These are phyloP conservation scores for Rotaria macrura DNA, from an alignment of 2,888 invertebrate genomes.

Conservation along the genomic window DNA sequence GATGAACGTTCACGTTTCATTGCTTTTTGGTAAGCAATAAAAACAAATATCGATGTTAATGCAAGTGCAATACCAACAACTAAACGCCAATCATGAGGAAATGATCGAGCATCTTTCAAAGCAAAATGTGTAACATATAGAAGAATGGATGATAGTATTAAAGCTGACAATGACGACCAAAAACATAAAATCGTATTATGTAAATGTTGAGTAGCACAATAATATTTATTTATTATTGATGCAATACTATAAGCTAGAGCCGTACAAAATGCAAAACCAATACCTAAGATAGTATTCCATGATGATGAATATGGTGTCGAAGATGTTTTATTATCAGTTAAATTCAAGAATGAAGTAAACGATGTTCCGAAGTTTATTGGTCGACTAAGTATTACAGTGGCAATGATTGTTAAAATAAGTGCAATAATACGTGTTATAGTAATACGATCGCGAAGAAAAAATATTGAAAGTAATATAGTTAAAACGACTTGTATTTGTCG, in stretches of 20 bases:
- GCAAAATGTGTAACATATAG: not conserved
- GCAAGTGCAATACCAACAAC: not conserved
- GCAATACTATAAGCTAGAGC: not conserved
- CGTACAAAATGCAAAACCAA: not conserved
- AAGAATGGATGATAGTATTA: not conserved
- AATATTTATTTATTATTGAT: not conserved
- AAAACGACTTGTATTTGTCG: not conserved
- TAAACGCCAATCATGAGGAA: conserved; percentile 12
- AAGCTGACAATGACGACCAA: not conserved
- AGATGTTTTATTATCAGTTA: not conserved
- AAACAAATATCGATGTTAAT: not conserved
- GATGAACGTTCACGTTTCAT: not conserved
- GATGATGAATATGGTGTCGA: not conserved
- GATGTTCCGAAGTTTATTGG: not conserved
- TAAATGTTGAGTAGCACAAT: not conserved
- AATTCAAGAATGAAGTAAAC: not conserved
- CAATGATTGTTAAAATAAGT: not conserved
- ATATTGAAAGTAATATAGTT: not conserved
- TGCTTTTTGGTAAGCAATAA: conserved; percentile 7
- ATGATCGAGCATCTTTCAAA: not conserved
- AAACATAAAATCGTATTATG: not conserved
- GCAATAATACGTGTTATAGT: conserved; percentile 11
- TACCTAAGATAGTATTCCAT: not conserved
- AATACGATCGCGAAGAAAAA: not conserved
- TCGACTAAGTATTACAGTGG: not conserved